Evolutionary conservation across 2,888 invertebrate species (phyloP), one percentile per base, ranked within the genome.

Genomic region (Leucoma salicis): DNA sequence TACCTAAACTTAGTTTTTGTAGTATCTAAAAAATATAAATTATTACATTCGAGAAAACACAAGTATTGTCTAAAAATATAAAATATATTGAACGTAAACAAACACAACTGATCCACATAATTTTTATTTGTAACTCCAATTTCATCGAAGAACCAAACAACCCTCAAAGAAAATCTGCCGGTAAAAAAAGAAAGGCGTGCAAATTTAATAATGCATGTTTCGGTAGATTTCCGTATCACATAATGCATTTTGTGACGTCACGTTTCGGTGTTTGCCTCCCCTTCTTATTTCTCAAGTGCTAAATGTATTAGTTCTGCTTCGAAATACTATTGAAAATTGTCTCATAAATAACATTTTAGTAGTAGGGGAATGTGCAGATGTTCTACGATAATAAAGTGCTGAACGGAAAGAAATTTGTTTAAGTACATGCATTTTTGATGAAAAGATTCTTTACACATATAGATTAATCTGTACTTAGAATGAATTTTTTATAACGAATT

Each of bases 261-360:
- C 53, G 46, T 63, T 53, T 53, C 56, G 35, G 54, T 50, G 50
- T 43, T 50, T 58, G 49, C 21, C 33, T 47, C 68, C 70, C 70
- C 68, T 65, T 53, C 44, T 55, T 56, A 55, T 63, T 57, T 49
- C 49, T 53, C 63, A 67, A 74, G 76, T 76, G 70, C 68, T 79
- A 79, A 78, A 77, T 78, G 74, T 77, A 78, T 78, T 78, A 78
- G 70, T 74, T 72, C 61, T 67, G 67, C 71, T 70, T 70, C 65
- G 62, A 57, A 59, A 67, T 58, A 54, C 59, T 56, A 65, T 57
- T 63, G 56, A 50, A 55, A 62, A 59, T 61, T 25, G 64, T 61
- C 57, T 64, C 66, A 70, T 75, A 76, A 74, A 75, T 73, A 69
- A 70, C 70, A 61, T 52, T 67, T 63, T 53, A 52, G 48, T 49